A percentile compares a stretch with the other conserved stretches of the same genome.
These are phyloP conservation scores for Pemphredon lugubris DNA, from an alignment of 2,888 invertebrate genomes.

Conservation along the genomic window DNA sequence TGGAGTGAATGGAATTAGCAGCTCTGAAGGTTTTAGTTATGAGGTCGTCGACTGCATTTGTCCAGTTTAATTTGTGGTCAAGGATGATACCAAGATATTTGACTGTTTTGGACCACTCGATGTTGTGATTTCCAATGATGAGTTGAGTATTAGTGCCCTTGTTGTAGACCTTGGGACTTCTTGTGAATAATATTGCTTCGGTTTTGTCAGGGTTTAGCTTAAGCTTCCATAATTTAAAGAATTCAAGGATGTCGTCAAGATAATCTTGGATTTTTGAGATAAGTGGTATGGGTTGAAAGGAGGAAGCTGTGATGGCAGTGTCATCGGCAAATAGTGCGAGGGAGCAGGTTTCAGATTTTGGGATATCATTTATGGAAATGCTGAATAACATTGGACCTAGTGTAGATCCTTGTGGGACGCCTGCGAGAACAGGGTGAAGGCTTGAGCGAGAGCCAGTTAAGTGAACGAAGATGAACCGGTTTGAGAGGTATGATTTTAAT, in stretches of 20 bases:
- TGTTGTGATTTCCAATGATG: no score
- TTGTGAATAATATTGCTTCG: not conserved
- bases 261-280: not conserved
- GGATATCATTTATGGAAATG: not conserved
- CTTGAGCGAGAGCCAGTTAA: not conserved
- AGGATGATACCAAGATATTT: no score
- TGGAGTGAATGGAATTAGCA: no score
- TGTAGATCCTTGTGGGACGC: slow-evolving; percentile 1
- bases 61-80: no score
- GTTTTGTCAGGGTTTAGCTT: not conserved
- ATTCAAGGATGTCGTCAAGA: not conserved
- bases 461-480: not conserved
- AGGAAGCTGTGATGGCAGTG: not conserved
- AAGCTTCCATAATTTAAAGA: not conserved
- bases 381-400: not conserved
- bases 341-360: not conserved
- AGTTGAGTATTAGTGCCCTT: no score
- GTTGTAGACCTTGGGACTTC: no score
- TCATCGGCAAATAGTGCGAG: not conserved
- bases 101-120: no score
- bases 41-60: no score
- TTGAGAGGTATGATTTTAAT: no score
- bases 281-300: not conserved
- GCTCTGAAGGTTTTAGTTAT: no score
- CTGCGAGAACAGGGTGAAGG: not conserved